Evolutionary conservation across 1,140 invertebrate species (phyloP).

Genomic region (Lordiphosa mommai): DNA sequence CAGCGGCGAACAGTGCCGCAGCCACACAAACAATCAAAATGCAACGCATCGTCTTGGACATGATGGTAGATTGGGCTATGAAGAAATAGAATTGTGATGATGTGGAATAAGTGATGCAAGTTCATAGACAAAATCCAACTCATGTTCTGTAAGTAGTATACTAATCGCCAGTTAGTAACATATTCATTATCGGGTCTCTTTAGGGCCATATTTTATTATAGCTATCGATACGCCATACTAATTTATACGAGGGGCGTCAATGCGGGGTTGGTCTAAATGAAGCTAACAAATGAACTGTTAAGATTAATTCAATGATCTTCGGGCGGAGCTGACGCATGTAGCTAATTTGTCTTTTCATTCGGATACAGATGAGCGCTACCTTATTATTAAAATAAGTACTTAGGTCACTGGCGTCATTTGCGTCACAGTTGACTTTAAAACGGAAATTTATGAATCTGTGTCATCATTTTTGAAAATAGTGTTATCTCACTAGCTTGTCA

Average conservation of each 20-base stretch:
- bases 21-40: conserved; percentile 52
- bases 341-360: conserved; percentile 12
- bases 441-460: no score
- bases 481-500: no score
- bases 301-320: conserved; percentile 22
- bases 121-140: no score
- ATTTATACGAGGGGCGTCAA: conserved; percentile 9
- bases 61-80: conserved; percentile 9
- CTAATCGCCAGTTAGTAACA: conserved; percentile 2
- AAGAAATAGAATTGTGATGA: background rate
- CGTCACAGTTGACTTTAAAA: no score
- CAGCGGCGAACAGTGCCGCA: conserved; percentile 41
- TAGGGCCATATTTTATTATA: conserved; percentile 35
- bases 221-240: conserved; percentile 17
- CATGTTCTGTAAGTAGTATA: no score
- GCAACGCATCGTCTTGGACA: conserved; percentile 61
- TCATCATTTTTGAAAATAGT: no score
- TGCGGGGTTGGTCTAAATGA: conserved; percentile 11
- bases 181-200: conserved; percentile 21
- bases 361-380: no score
- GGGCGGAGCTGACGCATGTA: conserved; percentile 17
- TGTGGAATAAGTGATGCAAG: no score
- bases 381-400: no score
- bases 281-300: conserved; percentile 6
- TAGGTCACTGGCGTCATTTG: no score